Base-by-base conservation (phyloP, 2,113 vertebrate genomes). In the Prunella fulvescens region DNA sequence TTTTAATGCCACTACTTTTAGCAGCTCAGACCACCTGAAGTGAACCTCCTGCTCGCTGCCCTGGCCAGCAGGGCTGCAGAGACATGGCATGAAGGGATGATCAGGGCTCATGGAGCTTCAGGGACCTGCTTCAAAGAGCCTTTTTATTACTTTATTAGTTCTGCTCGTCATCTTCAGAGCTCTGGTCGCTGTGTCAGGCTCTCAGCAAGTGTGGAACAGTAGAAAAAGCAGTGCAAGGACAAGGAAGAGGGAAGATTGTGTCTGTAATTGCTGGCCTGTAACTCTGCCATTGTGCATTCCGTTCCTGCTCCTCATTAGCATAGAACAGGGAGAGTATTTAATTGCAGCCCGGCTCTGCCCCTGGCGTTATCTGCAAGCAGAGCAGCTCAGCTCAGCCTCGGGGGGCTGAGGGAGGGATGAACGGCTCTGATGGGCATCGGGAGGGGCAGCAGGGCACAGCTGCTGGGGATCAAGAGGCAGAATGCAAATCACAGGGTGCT, bases 251-350 rank as follows among this genome's bases (percentile, higher is more conserved):
- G 56, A 79, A 44, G 69, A 60, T 22, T 37, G 44, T 56, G 47
- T 16, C 5, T 16, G 44, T 93, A 92, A 95, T 79, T 76, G 40
- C 73, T 87, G 2, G 18, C 57, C 86, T 65, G 69, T 54, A 87
- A 92, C 91, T 93, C 91, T 54, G 56, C 88, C 53, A 25, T 72
- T 84, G 89, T 74, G 69, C 76, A 26, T 74, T 84, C 76, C 17
- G 33, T 25, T 56, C 65, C 81, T 71, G 90, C 65, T 64, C 23
- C 83, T 91, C 84, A 69, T 91, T 81, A 93, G 91, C 88, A 73
- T 31, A 19, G 47, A 71, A 28, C 5, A 0, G 19, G 29, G 39
- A 77, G 83, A 79, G 72, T 29, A 16, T 74, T 94, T 94, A 86
- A 89, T 91, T 91, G 94, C 81, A 47, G 3, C 45, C 10, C 15